Evolutionary conservation across 1,140 invertebrate species (phyloP).

Genomic region (Mizuhopecten yessoensis): DNA sequence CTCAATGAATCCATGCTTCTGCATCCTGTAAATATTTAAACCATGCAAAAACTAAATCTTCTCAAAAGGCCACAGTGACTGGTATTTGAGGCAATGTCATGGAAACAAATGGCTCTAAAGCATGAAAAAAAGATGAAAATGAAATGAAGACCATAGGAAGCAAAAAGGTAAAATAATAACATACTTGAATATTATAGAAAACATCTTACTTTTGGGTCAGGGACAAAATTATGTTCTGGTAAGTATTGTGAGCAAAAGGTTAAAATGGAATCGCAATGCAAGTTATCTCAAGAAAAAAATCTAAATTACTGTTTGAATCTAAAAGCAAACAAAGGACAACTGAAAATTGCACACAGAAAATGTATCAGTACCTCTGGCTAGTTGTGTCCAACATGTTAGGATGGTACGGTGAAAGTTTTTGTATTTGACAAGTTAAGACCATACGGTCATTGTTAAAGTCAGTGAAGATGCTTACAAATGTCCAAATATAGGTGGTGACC

Average conservation of each 20-base stretch:
- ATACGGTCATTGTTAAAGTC: too few species aligned
- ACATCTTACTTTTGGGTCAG: not conserved
- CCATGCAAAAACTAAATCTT: not conserved
- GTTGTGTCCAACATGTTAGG: not conserved
- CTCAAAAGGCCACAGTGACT: not conserved
- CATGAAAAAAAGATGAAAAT: not conserved
- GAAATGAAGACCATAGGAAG: not conserved
- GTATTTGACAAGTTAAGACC: too few species aligned
- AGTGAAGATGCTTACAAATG: too few species aligned
- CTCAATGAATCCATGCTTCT: not conserved
- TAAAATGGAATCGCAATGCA: not conserved
- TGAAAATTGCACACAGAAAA: too few species aligned
- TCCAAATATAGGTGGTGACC: too few species aligned
- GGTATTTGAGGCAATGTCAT: not conserved
- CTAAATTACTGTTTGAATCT: not conserved
- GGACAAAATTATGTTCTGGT: too few species aligned
- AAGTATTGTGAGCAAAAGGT: too few species aligned
- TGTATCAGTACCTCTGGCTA: not conserved
- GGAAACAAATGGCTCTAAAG: not conserved
- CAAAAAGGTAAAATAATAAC: not conserved
- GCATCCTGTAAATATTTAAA: not conserved
- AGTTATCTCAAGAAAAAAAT: not conserved
- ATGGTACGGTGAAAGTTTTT: too few species aligned
- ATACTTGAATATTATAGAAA: not conserved
- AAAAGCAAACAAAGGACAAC: not conserved